Evolutionary conservation across 35 echinoderm and acorn worm genomes (phyloP), one percentile per base, ranked within the genome.

Genomic region (Nesometra sesokonis): DNA sequence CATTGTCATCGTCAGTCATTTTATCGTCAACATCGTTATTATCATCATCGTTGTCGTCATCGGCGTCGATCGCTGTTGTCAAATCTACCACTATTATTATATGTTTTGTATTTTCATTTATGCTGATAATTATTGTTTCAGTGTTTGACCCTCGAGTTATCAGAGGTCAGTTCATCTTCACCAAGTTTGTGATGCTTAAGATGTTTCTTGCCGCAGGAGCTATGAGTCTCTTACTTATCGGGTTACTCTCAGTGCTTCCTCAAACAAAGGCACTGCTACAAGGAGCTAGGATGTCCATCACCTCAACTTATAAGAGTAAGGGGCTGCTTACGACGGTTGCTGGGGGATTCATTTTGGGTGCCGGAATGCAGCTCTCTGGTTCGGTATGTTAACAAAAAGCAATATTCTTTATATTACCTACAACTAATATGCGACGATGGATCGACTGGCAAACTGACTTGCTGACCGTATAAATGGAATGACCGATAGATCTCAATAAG

Each of bases 101-200:
- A 1, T 81, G 29, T 34, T 30, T 9, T 9, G 77, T 5, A 9
- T 9, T 78, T 32, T 78, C 27, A 30, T 57, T 3, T 78, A 8
- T 32, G 23, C 32, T 34, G 0, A 32, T 80, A 32, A 11, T 67
- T 67, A 1, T 67, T 7, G 15, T 67, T 34, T 83, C 85, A 93
- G 92, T 93, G 29, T 93, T 90, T 76, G 92, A 93, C 29, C 89
- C 92, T 29, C 36, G 40, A 23, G 67, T 80, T 5, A 93, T 93
- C 35, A 77, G 92, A 30, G 78, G 80, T 30, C 92, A 93, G 39
- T 93, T 93, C 80, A 83, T 93, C 80, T 93, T 90, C 34, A 46
- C 86, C 33, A 37, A 82, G 37, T 93, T 86, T 52, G 90, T 93
- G 13, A 93, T 93, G 92, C 35, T 93, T 35, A 93, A 93, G 81